These are phyloP conservation scores for Pygoscelis adeliae DNA, from an alignment of 2,113 vertebrate species.

Conservation along the genomic window DNA sequence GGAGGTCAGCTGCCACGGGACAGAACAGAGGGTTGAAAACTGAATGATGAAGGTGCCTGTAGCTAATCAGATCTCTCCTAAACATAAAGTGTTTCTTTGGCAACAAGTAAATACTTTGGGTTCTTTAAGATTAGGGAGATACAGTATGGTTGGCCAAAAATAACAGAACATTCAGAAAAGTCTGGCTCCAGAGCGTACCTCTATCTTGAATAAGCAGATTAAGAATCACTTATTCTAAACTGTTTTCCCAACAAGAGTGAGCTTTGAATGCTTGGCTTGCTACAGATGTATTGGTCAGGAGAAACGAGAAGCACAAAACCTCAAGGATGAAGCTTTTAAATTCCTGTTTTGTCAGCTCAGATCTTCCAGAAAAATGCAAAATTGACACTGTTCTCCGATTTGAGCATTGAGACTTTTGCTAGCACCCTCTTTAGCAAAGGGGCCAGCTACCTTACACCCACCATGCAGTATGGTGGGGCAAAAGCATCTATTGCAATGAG, in stretches of 20 bases:
- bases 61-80: conserved; percentile 16
- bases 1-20: neutral
- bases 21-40: neutral
- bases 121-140: conserved; percentile 56
- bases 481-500: neutral
- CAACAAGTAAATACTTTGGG: conserved; percentile 38
- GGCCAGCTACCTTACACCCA: neutral
- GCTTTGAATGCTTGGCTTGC: neutral
- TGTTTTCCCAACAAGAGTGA: conserved; percentile 12
- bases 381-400: neutral
- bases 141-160: conserved; percentile 20
- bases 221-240: conserved; percentile 45
- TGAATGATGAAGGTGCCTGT: neutral
- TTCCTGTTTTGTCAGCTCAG: neutral
- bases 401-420: neutral
- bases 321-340: neutral
- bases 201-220: conserved; percentile 59
- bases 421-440: neutral
- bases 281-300: neutral
- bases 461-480: rapidly evolving
- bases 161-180: conserved; percentile 42
- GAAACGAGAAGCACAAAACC: neutral
- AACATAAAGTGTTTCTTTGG: conserved; percentile 51
- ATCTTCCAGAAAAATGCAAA: neutral
- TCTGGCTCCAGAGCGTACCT: conserved; percentile 21